Evolutionary conservation across 1,140 invertebrate genomes (phyloP), one percentile per base, ranked within the genome.

Genomic region (Drosophila ambigua): DNA sequence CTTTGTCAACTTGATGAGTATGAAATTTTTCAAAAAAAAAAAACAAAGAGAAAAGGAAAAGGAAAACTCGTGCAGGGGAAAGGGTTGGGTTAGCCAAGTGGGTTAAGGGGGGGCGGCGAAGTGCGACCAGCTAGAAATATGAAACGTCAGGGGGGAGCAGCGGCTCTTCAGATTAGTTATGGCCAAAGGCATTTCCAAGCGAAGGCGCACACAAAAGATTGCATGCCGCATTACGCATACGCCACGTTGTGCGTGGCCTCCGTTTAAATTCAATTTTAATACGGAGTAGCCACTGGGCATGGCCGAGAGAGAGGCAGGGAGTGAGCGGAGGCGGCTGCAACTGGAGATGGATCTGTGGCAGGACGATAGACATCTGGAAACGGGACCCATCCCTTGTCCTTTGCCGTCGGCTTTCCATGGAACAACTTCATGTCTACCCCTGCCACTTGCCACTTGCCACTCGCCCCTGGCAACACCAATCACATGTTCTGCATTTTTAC

Each of bases 1-100:
- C 80, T 82, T 90, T 89, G 85, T 89, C 85, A 90, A 82, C 79
- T 79, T 89, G 80, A 90, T 89, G 76, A 90, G 78, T 74, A 84
- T 72, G 77, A 85, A 72, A 79, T 84, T 84, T 76, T 83, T 77
- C 49, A 78, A 9, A 45, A 72, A 64, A 59, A 61, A 62, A 39
- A 49, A 15, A 24, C 46, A 43, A 57, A 11, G 16, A 23, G 55
- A 53, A 57, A 63, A 67, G 15, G 24, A 60, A 20, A 45, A 11
- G 49, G 9, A 15, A 23, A 41, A n/a, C 28, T 16, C 39, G 11
- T 24, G 49, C 51, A 5, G 31, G 35, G 31, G 35, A 59, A 74
- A 49, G 58, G 69, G 69, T 72, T 72, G 4, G 23, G 3, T 4
- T 24, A 24, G 41, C 5, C 15, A 24, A 0, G 23, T 24, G n/a